phyloP scores from a whole-genome alignment of 2,113 vertebrate species.

The Gila orcuttii region DNA sequence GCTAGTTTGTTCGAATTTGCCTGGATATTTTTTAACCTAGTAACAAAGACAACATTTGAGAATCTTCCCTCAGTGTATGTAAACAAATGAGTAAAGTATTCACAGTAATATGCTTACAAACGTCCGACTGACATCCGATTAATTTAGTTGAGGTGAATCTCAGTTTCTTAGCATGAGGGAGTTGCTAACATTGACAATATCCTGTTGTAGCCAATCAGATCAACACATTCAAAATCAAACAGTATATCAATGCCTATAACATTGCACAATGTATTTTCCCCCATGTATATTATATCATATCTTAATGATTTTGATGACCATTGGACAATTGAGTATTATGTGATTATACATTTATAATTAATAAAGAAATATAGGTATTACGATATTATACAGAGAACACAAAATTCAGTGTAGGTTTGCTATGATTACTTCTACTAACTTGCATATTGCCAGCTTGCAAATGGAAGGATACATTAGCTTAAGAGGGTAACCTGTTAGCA shows the following conservation, averaged over 20 bases:
- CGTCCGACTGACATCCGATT: neutral
- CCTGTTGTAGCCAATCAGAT: neutral
- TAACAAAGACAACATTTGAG: neutral
- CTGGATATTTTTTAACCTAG: neutral
- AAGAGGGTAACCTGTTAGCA: neutral
- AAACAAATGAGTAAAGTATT: neutral
- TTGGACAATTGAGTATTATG: neutral
- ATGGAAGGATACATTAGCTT: neutral
- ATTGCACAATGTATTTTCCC: neutral
- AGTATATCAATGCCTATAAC: neutral
- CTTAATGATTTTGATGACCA: neutral
- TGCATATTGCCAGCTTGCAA: neutral
- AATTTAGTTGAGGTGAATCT: neutral
- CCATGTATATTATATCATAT: neutral
- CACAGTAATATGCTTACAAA: conserved; percentile 1
- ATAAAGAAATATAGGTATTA: neutral
- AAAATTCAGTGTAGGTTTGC: neutral
- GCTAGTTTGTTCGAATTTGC: neutral
- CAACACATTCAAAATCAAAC: neutral
- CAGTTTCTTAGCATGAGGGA: neutral
- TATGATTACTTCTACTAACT: neutral
- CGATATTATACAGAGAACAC: neutral
- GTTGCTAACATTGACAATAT: neutral
- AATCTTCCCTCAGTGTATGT: neutral
- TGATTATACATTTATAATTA: neutral